A percentile compares a stretch with the other conserved stretches of the same genome.
Conservation (phyloP, 2,888 invertebrate species). For the Tipula unca region DNA sequence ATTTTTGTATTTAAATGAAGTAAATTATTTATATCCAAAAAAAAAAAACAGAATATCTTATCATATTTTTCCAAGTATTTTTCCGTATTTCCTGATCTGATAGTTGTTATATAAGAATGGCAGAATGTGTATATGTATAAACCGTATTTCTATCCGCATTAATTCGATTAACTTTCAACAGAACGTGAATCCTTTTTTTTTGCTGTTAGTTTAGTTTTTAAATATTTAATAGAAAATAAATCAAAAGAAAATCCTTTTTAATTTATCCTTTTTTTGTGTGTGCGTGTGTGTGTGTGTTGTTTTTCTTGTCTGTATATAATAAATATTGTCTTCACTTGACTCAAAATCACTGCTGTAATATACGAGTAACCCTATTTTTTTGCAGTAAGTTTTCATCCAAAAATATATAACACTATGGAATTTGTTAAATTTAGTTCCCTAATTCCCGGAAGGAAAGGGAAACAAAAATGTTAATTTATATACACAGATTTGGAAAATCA, state of each 20-base stretch:
- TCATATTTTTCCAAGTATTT: not conserved
- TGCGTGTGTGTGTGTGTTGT: not conserved
- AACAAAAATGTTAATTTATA: not conserved
- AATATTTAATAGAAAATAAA: not conserved
- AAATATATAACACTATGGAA: not conserved
- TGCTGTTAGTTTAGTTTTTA: not conserved
- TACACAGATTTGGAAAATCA: not conserved
- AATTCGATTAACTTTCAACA: not conserved
- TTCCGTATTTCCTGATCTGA: not conserved
- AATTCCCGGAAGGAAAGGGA: not conserved
- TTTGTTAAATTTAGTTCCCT: not conserved
- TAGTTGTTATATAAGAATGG: not conserved
- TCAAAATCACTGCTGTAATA: not conserved
- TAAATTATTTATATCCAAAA: not conserved
- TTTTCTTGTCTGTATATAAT: too few relatives aligned
- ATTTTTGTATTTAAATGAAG: not conserved
- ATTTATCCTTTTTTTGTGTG: not conserved
- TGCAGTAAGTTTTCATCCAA: not conserved
- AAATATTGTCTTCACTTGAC: not conserved
- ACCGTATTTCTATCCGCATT: not conserved
- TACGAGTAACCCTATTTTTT: not conserved
- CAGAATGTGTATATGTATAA: not conserved
- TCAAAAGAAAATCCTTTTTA: not conserved
- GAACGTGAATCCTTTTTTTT: not conserved
- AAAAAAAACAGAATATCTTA: not conserved